A percentile compares a stretch with the other conserved stretches of the same genome.
Conservation (phyloP, 2,113 vertebrate genomes). For the Lycaon pictus region DNA sequence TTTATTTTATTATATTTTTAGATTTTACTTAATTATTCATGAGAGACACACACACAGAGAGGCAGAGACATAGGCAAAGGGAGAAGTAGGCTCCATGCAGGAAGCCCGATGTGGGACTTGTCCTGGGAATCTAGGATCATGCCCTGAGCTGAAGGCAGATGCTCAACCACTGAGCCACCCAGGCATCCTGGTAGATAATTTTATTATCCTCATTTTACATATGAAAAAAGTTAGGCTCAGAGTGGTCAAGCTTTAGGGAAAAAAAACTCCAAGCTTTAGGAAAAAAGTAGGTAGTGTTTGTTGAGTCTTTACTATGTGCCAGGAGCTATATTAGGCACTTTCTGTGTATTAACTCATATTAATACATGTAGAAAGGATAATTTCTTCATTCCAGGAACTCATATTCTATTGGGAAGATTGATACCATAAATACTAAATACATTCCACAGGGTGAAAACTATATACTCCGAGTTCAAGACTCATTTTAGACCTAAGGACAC, state of each 20-base stretch:
- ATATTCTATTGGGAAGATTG: background rate
- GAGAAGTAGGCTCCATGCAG: too few relatives aligned
- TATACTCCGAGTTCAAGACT: background rate
- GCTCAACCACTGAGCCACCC: too few relatives aligned
- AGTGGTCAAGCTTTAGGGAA: background rate
- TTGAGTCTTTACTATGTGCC: background rate
- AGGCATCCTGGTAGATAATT: background rate
- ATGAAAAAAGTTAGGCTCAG: constrained; percentile 2
- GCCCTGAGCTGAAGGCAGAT: too few relatives aligned
- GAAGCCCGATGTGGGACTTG: too few relatives aligned
- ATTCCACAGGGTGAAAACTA: background rate
- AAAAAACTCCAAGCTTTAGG: background rate
- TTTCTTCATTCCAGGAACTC: background rate
- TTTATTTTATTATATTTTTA: background rate
- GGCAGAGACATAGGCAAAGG: too few relatives aligned
- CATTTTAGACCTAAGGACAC: too few relatives aligned
- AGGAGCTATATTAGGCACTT: constrained; percentile 54
- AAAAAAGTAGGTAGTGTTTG: constrained; percentile 3
- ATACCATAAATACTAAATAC: background rate
- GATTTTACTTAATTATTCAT: too few relatives aligned
- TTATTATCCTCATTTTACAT: constrained; percentile 41
- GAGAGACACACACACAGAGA: too few relatives aligned
- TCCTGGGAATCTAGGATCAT: too few relatives aligned
- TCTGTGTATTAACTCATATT: background rate
- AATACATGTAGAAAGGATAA: background rate